phyloP scores from a whole-genome alignment of 2,888 invertebrate species.

The Rhaphigaster nebulosa region DNA sequence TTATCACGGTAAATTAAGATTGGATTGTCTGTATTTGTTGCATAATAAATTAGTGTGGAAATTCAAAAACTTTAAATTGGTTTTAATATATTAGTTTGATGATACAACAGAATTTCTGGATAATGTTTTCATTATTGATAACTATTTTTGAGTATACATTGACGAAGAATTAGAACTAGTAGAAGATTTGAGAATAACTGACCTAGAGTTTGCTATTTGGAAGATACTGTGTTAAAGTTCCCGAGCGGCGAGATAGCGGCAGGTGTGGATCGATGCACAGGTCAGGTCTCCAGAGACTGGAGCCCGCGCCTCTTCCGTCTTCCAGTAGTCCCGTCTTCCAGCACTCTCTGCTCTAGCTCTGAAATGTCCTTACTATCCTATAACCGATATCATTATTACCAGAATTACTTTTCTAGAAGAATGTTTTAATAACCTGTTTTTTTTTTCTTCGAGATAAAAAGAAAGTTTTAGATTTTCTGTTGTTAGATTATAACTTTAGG shows the following conservation, averaged over 20 bases:
- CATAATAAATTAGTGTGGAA: too few relatives aligned
- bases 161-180: background rate
- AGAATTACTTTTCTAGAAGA: background rate
- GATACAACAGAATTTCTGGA: background rate
- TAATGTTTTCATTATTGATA: background rate
- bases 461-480: background rate
- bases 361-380: background rate
- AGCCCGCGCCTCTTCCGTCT: conserved; percentile 45
- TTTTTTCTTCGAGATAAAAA: too few relatives aligned
- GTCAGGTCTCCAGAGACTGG: conserved; percentile 53
- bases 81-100: too few relatives aligned
- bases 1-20: too few relatives aligned
- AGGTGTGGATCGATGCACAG: conserved; percentile 52
- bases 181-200: background rate
- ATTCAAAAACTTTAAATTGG: too few relatives aligned
- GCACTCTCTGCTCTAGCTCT: background rate
- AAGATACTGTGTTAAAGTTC: conserved; percentile 50
- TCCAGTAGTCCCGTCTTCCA: conserved; percentile 45
- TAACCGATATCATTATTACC: background rate
- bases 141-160: background rate
- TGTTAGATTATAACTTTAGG: background rate
- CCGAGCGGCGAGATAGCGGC: background rate
- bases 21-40: too few relatives aligned
- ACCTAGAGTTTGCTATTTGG: conserved; percentile 7
- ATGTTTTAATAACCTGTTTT: background rate